Base-by-base conservation (phyloP, 2,797 vertebrate species). In the Tapirus indicus region DNA sequence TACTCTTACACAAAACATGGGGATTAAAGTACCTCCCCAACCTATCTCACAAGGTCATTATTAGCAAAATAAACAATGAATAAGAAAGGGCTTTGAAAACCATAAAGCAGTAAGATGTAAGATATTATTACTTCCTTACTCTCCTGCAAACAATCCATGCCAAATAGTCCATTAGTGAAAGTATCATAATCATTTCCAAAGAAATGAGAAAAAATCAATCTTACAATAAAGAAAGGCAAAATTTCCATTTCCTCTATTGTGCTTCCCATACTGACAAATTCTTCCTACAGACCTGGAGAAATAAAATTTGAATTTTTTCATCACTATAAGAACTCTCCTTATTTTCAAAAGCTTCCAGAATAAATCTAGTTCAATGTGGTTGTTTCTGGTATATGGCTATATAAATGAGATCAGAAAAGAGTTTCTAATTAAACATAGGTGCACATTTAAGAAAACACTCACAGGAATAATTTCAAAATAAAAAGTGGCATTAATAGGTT, bases 81-180 rank as follows among this genome's bases (percentile, higher is more conserved):
- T 80, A 88, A 74, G n/a, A 89, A 89, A 83, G 27, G 38, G 7
- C 54, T 75, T 68, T 60, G 20, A 87, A 88, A 84, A 78, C 32
- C n/a, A 18, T 29, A 60, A 84, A 86, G 21, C 3, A 38, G 21
- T 94, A 80, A 35, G 23, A 88, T 85, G 13, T 27, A 83, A 86
- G 23, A 79, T 56, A 41, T 41, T 82, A 66, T 88, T 64, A 85
- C 23, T 60, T 9, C 44, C 25, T 85, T 29, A 84, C 35, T 60
- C 11, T 68, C 38, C 56, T 95, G 35, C 21, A 66, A 87, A 52
- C 18, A 68, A 35, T 29, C 68, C 68, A 68, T 69, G 71, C 49
- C 95, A 95, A 85, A 94, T 9, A 56, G 27, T 29, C 49, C 91
- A 74, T 88, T 91, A 91, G 82, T 83, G 74, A 95, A 88, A 86